A percentile compares a stretch with the other conserved stretches of the same genome.
These are phyloP conservation scores for Luffia ferchaultella DNA, from an alignment of 2,888 invertebrate genomes.

Conservation along the genomic window DNA sequence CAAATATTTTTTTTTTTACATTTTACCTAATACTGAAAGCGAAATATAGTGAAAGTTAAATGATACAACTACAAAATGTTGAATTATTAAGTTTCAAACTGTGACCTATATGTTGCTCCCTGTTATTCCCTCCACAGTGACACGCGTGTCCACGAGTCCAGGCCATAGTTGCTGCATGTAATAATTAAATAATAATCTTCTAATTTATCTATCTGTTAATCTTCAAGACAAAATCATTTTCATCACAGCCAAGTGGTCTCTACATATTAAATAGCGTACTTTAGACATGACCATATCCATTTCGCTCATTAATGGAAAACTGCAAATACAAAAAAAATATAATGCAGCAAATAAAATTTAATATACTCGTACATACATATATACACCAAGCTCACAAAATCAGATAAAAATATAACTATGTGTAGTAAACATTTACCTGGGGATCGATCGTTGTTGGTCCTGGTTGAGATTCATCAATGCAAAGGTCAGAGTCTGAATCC, in stretches of 20 bases:
- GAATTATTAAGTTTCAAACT: too few relatives aligned
- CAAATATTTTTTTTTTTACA: too few relatives aligned
- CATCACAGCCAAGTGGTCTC: constrained; percentile 57
- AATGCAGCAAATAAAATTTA: constrained; percentile 4
- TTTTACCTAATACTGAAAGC: too few relatives aligned
- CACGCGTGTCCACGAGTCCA: constrained; percentile 68
- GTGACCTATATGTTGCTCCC: constrained; percentile 70
- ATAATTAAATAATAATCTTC: constrained; percentile 39
- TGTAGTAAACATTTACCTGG: constrained; percentile 34
- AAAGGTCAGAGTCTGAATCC: constrained; percentile 92
- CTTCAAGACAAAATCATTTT: constrained; percentile 12
- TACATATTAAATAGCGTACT: constrained; percentile 30
- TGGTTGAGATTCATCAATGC: constrained; percentile 74
- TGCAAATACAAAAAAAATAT: constrained; percentile 39
- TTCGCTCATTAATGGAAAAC: constrained; percentile 60
- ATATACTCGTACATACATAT: background rate
- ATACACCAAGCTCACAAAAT: constrained; percentile 8
- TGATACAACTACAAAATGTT: too few relatives aligned
- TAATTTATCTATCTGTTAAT: background rate
- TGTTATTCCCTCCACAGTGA: constrained; percentile 69
- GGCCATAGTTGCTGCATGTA: constrained; percentile 66
- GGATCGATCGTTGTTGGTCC: constrained; percentile 51
- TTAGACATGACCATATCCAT: constrained; percentile 64
- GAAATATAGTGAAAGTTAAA: too few relatives aligned
- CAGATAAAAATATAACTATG: constrained; percentile 19